Conservation (phyloP, 2,113 vertebrate species). For the Peucedramus taeniatus region DNA sequence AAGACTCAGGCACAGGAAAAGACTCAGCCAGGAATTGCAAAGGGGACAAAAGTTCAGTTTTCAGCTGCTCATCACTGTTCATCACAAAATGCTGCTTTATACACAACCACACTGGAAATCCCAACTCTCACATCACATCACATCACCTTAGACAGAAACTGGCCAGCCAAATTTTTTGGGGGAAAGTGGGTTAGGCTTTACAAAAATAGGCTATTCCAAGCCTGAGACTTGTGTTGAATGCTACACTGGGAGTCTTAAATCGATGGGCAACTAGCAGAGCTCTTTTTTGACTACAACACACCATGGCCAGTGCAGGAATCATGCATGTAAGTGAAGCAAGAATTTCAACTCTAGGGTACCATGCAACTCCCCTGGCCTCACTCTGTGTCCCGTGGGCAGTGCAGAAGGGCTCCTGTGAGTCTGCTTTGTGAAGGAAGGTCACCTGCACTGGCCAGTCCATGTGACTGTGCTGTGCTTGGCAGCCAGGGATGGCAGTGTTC, state of each 20-base stretch:
- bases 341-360: background rate
- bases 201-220: background rate
- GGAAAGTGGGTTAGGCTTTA: background rate
- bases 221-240: background rate
- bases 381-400: fast-evolving
- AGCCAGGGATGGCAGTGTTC: background rate
- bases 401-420: background rate
- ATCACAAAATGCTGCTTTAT: background rate
- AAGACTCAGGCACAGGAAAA: background rate
- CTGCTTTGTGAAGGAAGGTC: background rate
- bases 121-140: background rate
- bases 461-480: background rate
- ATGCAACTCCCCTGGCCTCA: background rate
- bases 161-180: background rate
- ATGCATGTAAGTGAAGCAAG: background rate
- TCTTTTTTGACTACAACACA: background rate
- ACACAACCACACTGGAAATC: background rate
- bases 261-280: background rate
- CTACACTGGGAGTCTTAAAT: background rate
- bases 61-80: background rate
- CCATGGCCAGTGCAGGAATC: background rate
- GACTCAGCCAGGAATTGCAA: background rate
- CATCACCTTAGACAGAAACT: background rate
- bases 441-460: background rate
- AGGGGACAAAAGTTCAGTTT: background rate